Percentiles rank a stretch among this genome's conserved stretches.
These are phyloP conservation scores for Baryphthengus martii DNA, from an alignment of 2,113 vertebrate genomes.

Conservation along the genomic window DNA sequence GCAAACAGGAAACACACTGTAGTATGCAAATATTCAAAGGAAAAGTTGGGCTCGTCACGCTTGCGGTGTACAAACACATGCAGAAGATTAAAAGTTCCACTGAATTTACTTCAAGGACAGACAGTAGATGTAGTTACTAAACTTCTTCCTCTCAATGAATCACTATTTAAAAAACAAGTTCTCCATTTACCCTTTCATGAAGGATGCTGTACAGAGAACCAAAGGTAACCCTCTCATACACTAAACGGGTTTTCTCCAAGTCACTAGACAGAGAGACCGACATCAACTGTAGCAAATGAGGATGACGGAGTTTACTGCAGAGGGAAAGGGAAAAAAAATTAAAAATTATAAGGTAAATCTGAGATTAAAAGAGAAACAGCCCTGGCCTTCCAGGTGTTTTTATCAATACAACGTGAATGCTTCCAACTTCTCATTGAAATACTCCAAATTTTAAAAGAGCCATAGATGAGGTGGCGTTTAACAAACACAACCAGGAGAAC, in stretches of 20 bases:
- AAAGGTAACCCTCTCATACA: slow-evolving; percentile 75
- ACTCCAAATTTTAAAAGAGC: neutral
- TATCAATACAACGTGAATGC: rapidly evolving
- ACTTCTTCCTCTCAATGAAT: neutral
- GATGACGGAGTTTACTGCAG: slow-evolving; percentile 75
- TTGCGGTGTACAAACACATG: neutral
- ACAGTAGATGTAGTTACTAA: neutral
- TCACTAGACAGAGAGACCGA: slow-evolving; percentile 73
- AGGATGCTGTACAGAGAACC: slow-evolving; percentile 78
- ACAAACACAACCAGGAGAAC: neutral
- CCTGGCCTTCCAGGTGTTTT: neutral
- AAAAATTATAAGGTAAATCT: neutral
- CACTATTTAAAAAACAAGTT: neutral
- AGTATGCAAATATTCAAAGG: neutral
- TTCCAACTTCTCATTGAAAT: neutral
- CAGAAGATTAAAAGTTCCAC: neutral
- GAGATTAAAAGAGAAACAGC: neutral
- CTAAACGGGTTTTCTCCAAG: slow-evolving; percentile 70
- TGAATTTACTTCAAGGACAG: neutral
- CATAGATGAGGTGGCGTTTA: neutral
- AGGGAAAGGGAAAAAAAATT: neutral
- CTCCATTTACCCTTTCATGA: slow-evolving; percentile 72
- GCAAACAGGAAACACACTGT: rapidly evolving
- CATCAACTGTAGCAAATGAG: slow-evolving; percentile 77
- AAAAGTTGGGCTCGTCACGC: neutral